Evolutionary conservation across 2,888 invertebrate genomes (phyloP).

Genomic region (Gandaritis pyraliata): DNA sequence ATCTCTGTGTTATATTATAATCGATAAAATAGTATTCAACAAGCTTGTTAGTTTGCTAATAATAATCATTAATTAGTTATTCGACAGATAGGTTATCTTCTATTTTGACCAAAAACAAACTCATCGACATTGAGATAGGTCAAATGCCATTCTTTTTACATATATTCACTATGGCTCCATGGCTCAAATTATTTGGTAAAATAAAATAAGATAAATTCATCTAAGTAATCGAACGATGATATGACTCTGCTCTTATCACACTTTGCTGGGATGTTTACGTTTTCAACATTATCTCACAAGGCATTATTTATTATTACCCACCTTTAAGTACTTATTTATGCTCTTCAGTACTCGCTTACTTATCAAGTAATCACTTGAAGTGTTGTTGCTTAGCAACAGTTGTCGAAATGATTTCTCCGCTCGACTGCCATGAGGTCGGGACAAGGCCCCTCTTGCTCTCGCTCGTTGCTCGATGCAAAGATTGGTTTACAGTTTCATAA

Average conservation of each 20-base stretch:
- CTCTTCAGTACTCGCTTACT: conserved; percentile 1
- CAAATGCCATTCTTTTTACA: neutral
- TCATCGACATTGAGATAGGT: conserved; percentile 10
- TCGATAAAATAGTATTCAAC: too few relatives aligned
- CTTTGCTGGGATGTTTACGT: conserved; percentile 7
- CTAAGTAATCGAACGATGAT: conserved; percentile 14
- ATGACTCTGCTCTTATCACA: neutral
- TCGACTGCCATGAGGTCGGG: conserved; percentile 31
- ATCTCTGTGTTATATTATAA: too few relatives aligned
- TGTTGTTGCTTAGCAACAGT: conserved; percentile 34
- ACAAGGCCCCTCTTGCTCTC: conserved; percentile 24
- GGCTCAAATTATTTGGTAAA: too few relatives aligned
- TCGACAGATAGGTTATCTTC: neutral
- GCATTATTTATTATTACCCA: neutral
- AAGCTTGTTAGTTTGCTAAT: too few relatives aligned
- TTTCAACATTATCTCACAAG: conserved; percentile 10
- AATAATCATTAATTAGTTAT: too few relatives aligned
- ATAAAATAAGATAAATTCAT: neutral
- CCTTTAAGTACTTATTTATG: neutral
- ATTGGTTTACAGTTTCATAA: conserved; percentile 17
- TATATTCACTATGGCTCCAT: too few relatives aligned
- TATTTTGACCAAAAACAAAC: neutral
- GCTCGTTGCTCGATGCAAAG: conserved; percentile 18
- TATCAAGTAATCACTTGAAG: conserved; percentile 8
- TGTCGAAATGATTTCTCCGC: conserved; percentile 31